Evolutionary conservation across 1,140 invertebrate genomes (phyloP).

Genomic region (Halictus rubicundus): DNA sequence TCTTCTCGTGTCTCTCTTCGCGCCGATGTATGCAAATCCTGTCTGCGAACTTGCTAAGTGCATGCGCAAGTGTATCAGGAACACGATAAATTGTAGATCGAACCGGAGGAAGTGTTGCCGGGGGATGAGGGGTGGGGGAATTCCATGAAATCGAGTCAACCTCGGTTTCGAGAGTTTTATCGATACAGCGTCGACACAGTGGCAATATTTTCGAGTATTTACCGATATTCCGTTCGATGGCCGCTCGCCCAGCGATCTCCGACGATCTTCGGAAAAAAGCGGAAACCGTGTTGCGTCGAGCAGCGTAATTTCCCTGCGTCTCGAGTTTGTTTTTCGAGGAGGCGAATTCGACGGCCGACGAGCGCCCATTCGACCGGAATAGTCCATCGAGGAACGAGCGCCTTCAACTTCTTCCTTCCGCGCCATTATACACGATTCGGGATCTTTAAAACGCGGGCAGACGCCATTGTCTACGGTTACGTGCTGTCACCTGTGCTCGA

Average conservation of each 20-base stretch:
- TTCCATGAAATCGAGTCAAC: constrained; percentile 57
- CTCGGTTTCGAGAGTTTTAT: constrained; percentile 41
- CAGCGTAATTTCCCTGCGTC: not conserved
- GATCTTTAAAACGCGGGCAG: constrained; percentile 18
- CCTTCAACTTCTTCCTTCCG: constrained; percentile 10
- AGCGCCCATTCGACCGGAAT: not conserved
- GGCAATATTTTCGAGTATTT: constrained; percentile 21
- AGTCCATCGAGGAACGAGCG: not conserved
- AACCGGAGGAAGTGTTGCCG: constrained; percentile 48
- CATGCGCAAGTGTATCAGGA: constrained; percentile 59
- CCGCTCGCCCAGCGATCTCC: not conserved
- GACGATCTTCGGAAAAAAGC: not conserved
- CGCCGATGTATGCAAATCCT: constrained; percentile 63
- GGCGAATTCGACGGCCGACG: not conserved
- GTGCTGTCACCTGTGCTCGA: too few relatives aligned
- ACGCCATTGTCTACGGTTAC: not conserved
- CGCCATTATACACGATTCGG: not conserved
- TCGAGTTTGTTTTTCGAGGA: not conserved
- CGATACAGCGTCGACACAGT: constrained; percentile 2
- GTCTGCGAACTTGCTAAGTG: constrained; percentile 63
- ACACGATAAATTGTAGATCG: constrained; percentile 62
- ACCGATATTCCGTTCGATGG: not conserved
- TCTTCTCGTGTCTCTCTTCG: not conserved
- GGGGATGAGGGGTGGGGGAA: constrained; percentile 30
- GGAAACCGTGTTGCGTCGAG: not conserved